phyloP scores from a whole-genome alignment of 2,113 vertebrate species.

The Tapirus terrestris region DNA sequence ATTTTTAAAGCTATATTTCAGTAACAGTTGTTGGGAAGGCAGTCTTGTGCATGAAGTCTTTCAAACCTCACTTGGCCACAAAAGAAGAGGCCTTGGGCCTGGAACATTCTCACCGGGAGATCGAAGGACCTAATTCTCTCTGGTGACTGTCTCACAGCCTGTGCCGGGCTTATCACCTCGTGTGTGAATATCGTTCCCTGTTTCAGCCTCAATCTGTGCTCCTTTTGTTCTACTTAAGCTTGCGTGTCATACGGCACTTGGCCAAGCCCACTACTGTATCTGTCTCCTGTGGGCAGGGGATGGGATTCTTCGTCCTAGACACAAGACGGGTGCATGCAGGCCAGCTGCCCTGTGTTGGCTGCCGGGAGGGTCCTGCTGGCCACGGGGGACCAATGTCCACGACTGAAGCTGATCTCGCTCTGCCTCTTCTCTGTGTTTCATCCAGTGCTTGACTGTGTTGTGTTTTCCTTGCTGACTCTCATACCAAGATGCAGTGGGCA shows the following conservation, averaged over 20 bases:
- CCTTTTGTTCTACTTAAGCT: neutral
- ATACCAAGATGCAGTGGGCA: neutral
- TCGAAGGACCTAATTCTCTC: neutral
- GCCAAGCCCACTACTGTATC: neutral
- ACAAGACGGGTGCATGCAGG: accelerated
- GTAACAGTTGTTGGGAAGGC: neutral
- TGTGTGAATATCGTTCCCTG: too few relatives aligned
- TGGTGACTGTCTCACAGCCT: too few relatives aligned
- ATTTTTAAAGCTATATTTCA: neutral
- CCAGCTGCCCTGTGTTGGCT: too few relatives aligned
- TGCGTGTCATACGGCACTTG: neutral
- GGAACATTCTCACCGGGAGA: neutral
- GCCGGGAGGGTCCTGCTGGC: neutral
- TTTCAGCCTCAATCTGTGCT: neutral
- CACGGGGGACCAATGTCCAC: accelerated
- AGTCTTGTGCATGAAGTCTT: neutral
- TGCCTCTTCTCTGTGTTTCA: neutral
- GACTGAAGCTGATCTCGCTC: neutral
- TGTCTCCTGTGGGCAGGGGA: too few relatives aligned
- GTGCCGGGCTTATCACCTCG: neutral
- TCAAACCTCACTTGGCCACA: neutral
- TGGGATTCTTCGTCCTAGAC: accelerated
- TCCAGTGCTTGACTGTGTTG: neutral
- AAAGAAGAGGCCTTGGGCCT: neutral
- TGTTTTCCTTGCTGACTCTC: neutral